phyloP scores from a whole-genome alignment of 2,888 invertebrate species.

The Apeira syringaria region DNA sequence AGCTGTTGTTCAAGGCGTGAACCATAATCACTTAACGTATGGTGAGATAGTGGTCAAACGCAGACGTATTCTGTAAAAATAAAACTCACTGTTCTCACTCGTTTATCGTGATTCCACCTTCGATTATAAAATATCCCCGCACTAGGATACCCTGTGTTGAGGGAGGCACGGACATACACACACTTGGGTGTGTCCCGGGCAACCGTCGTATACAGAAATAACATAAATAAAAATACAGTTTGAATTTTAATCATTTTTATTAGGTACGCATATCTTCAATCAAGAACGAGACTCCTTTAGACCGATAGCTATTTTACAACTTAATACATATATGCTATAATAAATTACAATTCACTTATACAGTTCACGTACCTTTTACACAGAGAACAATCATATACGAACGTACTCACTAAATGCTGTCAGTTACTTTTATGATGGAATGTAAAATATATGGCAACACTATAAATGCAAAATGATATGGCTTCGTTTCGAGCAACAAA shows the following conservation, averaged over 20 bases:
- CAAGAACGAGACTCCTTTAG: slow-evolving; percentile 51
- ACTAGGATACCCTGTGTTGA: too few species aligned
- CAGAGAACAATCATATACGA: neutral
- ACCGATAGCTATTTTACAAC: slow-evolving; percentile 46
- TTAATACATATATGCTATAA: slow-evolving; percentile 30
- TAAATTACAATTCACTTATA: slow-evolving; percentile 44
- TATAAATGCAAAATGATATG: slow-evolving; percentile 30
- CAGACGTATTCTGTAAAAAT: too few species aligned
- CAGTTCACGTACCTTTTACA: slow-evolving; percentile 17
- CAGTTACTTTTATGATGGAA: slow-evolving; percentile 18
- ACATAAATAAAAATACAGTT: slow-evolving; percentile 32
- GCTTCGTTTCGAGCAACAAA: too few species aligned
- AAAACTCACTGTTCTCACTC: too few species aligned
- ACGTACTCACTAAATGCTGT: slow-evolving; percentile 11
- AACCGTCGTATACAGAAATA: too few species aligned
- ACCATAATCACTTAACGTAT: too few species aligned
- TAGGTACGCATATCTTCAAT: slow-evolving; percentile 49
- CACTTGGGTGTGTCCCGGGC: too few species aligned
- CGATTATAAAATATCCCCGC: too few species aligned
- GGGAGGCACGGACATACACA: too few species aligned
- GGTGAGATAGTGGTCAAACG: too few species aligned
- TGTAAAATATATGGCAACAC: slow-evolving; percentile 28
- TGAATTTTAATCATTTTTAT: slow-evolving; percentile 56
- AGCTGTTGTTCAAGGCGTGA: too few species aligned
- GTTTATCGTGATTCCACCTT: too few species aligned